Conservation (phyloP, 2,888 invertebrate genomes). For the Piscicola geometra region DNA sequence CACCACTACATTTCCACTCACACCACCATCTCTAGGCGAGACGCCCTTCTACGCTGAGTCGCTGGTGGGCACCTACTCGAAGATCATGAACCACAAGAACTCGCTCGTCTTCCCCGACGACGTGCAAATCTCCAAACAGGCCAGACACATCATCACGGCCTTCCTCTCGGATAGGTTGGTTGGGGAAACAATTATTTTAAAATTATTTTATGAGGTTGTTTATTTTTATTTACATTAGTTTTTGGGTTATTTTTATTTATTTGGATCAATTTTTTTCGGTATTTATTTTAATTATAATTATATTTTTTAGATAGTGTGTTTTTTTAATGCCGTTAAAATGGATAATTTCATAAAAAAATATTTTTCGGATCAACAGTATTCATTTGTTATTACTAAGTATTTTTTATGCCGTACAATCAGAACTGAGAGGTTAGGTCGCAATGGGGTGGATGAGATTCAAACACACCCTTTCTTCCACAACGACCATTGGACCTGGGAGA, state of each 20-base stretch:
- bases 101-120: constrained; percentile 87
- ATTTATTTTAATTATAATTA: neutral
- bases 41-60: constrained; percentile 99
- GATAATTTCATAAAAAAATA: neutral
- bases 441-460: constrained; percentile 90
- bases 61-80: constrained; percentile 92
- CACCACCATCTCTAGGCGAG: constrained; percentile 62
- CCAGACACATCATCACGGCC: constrained; percentile 75
- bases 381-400: neutral
- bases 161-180: constrained; percentile 79
- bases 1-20: too few species aligned
- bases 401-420: too few species aligned
- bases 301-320: neutral
- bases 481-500: constrained; percentile 96
- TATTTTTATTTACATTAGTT: too few species aligned
- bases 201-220: too few species aligned
- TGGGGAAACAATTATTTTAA: too few species aligned
- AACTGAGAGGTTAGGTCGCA: constrained; percentile 78
- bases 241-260: too few species aligned
- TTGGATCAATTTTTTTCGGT: neutral
- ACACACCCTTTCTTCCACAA: constrained; percentile 89
- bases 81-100: constrained; percentile 97
- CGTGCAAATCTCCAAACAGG: constrained; percentile 76
- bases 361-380: neutral
- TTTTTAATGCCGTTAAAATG: neutral